Percentiles rank a stretch among this genome's conserved stretches.
These are phyloP conservation scores for Heliconius himera DNA, from an alignment of 1,140 invertebrate genomes.

Conservation along the genomic window DNA sequence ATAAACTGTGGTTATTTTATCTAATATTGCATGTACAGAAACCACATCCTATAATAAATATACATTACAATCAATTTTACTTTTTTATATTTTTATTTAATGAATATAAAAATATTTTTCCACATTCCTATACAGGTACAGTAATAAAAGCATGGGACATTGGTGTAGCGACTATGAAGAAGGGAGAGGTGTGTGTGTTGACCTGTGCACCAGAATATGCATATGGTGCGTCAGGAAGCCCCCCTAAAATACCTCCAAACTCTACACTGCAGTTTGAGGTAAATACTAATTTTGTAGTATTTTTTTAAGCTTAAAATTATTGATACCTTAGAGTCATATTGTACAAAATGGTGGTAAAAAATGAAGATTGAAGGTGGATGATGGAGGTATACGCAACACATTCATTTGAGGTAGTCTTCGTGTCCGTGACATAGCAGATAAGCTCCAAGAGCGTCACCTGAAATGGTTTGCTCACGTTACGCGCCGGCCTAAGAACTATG, in stretches of 20 bases:
- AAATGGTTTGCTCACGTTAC: too few species aligned
- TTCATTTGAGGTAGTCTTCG: too few species aligned
- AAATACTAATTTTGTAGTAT: slow-evolving; percentile 44
- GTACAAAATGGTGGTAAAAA: too few species aligned
- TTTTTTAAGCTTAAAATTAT: too few species aligned
- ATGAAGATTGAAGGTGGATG: too few species aligned
- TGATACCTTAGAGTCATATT: too few species aligned
- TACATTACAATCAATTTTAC: neutral
- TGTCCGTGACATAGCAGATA: too few species aligned
- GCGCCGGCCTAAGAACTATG: too few species aligned
- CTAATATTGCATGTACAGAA: neutral
- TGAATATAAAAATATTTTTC: too few species aligned
- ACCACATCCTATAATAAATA: neutral
- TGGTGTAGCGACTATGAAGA: slow-evolving; percentile 96
- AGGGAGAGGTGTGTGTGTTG: slow-evolving; percentile 92
- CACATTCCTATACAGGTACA: slow-evolving; percentile 40
- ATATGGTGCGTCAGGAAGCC: slow-evolving; percentile 92
- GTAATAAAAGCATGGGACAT: slow-evolving; percentile 96
- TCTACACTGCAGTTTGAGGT: slow-evolving; percentile 96
- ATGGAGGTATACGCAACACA: too few species aligned
- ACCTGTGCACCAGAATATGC: slow-evolving; percentile 95
- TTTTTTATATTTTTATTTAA: neutral
- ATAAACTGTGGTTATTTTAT: slow-evolving; percentile 4
- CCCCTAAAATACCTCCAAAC: slow-evolving; percentile 95
- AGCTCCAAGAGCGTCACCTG: too few species aligned